Base-by-base conservation (phyloP, 1,140 invertebrate species). In the Metopolophium dirhodum region DNA sequence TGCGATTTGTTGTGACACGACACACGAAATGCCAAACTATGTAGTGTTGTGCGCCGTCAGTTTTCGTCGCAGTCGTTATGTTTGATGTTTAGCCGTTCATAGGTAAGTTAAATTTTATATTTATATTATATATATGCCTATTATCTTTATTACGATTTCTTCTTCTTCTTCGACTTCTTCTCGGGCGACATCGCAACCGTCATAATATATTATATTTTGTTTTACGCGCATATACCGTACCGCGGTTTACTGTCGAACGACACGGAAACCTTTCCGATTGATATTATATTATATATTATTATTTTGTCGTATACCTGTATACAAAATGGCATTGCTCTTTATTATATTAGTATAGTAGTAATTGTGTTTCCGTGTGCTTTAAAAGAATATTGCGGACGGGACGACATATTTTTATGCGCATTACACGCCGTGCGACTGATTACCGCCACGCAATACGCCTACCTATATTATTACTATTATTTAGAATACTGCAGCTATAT, bases 191-290 rank as follows among this genome's bases (percentile, higher is more conserved):
- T 54, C 47, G 41, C 4, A 77, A 18, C n/a, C 14, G 61, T 77
- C 14, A 35, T 77, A 7, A 18, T 68, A n/a, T 30, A 61, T 77
- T 77, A 6, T 77, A 68, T 68, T 68, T 51, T 14, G 14, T 51
- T 51, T 18, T 51, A 51, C 49, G 49, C 49, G 7, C 23, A 68
- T 68, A 61, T 68, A 61, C 57, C 2, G 26, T 30, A 30, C 57
- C 26, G 41, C 41, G 4, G 20, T 89, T 68, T 54, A 89, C 49
- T 89, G 87, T 54, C 87, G 14, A 57, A 89, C 22, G 51, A 57
- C 88, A 89, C 88, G 88, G 9, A 89, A 57, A 54, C 51, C 22
- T 37, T 57, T 57, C 37, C 49, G 35, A 89, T 89, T 57, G n/a
- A 41, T 54, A 89, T 57, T 22, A n/a, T 47, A 26, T 9, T 47